Conservation (phyloP, 2,888 invertebrate species). For the Arctia plantaginis region DNA sequence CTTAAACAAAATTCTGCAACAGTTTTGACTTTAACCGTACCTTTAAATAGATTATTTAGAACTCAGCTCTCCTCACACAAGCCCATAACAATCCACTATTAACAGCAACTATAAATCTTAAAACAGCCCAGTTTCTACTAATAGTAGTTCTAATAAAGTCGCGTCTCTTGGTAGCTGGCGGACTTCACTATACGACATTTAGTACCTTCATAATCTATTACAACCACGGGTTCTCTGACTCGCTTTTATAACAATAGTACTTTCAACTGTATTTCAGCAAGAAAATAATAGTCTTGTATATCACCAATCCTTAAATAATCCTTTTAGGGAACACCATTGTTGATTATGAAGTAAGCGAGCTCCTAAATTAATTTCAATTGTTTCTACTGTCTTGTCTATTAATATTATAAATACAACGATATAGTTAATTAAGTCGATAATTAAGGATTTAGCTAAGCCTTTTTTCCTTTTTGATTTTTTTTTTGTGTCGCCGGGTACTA, state of each 20-base stretch:
- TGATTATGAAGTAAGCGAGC: background rate
- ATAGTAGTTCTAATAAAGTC: constrained; percentile 47
- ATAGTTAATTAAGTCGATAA: too few relatives aligned
- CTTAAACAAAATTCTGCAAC: constrained; percentile 3
- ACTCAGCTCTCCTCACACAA: constrained; percentile 4
- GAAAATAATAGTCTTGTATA: constrained; percentile 37
- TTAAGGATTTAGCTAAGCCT: too few relatives aligned
- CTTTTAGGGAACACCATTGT: background rate
- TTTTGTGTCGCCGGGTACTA: too few relatives aligned
- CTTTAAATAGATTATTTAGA: constrained; percentile 11
- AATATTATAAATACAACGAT: background rate
- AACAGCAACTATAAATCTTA: constrained; percentile 19
- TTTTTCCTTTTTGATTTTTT: too few relatives aligned
- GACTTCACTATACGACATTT: constrained; percentile 62
- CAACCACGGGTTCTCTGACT: constrained; percentile 62
- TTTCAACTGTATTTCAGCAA: constrained; percentile 36
- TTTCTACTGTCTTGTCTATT: background rate
- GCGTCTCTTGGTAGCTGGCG: constrained; percentile 38
- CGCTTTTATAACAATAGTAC: constrained; percentile 49
- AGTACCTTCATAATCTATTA: constrained; percentile 66
- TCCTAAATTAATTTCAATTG: background rate
- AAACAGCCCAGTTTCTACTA: constrained; percentile 25
- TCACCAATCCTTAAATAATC: constrained; percentile 17
- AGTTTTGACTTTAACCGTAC: background rate
- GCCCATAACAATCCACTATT: constrained; percentile 16